phyloP scores from a whole-genome alignment of 2,113 vertebrate genomes.

The Cnemophilus loriae region DNA sequence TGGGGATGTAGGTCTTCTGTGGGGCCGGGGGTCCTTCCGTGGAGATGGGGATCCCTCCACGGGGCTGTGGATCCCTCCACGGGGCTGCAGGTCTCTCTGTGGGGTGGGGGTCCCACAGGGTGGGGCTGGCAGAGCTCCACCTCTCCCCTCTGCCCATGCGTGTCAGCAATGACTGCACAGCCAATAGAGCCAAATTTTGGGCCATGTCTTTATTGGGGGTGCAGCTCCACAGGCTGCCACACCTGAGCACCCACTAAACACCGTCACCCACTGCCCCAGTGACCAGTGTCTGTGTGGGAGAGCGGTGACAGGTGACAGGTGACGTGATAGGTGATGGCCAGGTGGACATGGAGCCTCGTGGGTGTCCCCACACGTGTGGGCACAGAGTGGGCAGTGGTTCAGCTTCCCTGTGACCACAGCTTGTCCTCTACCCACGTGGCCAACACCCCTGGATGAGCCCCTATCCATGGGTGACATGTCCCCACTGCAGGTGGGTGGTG shows the following conservation, averaged over 20 bases:
- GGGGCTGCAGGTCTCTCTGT: neutral
- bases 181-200: neutral
- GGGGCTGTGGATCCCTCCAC: neutral
- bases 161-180: neutral
- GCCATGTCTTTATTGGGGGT: accelerated
- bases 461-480: neutral
- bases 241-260: neutral
- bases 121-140: neutral
- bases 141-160: accelerated
- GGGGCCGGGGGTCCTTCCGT: neutral
- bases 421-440: accelerated
- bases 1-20: neutral
- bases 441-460: neutral
- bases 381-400: neutral
- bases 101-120: neutral
- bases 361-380: accelerated
- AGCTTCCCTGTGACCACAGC: neutral
- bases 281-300: neutral
- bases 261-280: accelerated
- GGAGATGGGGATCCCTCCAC: neutral
- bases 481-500: neutral
- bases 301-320: neutral
- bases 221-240: neutral
- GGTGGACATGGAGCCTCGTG: accelerated
- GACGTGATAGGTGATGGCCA: neutral